Conservation (phyloP, 2,888 invertebrate genomes). For the Pinctada fucata region DNA sequence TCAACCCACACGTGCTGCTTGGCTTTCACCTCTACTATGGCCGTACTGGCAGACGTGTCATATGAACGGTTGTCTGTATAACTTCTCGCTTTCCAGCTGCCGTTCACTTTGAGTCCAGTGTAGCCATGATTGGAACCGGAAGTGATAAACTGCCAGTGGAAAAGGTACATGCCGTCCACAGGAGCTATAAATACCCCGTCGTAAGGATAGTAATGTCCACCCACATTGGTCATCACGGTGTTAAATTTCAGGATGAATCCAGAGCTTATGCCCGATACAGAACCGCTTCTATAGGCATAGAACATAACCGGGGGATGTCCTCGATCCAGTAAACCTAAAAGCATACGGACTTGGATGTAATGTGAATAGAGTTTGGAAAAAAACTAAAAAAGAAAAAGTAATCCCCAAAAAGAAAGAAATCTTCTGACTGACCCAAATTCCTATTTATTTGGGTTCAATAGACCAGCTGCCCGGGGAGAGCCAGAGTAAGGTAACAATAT, state of each 20-base stretch:
- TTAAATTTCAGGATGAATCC: not conserved
- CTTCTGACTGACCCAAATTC: too few species aligned
- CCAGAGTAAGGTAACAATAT: too few species aligned
- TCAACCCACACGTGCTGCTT: constrained; percentile 7
- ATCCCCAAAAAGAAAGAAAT: too few species aligned
- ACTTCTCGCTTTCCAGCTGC: too few species aligned
- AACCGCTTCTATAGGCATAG: too few species aligned
- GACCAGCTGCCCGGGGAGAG: too few species aligned
- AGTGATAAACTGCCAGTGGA: not conserved
- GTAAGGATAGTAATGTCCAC: constrained; percentile 2
- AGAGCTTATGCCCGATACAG: not conserved
- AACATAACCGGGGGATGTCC: too few species aligned
- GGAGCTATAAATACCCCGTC: constrained; percentile 16
- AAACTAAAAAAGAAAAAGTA: too few species aligned
- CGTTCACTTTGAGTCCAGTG: not conserved
- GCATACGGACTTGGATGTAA: too few species aligned
- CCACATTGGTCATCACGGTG: not conserved
- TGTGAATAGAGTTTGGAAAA: too few species aligned
- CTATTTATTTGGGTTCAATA: too few species aligned
- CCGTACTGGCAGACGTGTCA: not conserved
- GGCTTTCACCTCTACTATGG: not conserved
- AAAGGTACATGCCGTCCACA: constrained; percentile 1
- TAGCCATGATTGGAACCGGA: not conserved
- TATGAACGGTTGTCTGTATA: not conserved
- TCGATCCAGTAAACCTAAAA: too few species aligned